Conservation (phyloP, 2,797 vertebrate genomes). For the Zenarchopterus dispar region DNA sequence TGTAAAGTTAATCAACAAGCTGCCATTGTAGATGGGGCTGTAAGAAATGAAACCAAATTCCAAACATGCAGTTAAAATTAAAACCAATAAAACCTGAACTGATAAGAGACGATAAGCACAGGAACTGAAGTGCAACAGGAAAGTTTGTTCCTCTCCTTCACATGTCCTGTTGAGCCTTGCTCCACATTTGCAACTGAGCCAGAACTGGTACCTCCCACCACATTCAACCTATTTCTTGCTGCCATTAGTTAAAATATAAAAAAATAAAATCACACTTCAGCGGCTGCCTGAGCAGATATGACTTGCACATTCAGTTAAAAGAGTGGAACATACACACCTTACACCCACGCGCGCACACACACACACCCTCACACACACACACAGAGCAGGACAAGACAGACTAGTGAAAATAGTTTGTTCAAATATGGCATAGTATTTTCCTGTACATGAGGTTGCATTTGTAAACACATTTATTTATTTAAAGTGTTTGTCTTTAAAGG, state of each 20-base stretch:
- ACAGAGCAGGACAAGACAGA: constrained; percentile 48
- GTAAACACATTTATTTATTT: constrained; percentile 69
- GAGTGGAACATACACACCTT: neutral
- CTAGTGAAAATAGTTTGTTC: constrained; percentile 70
- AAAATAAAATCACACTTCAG: constrained; percentile 2
- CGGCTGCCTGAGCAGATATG: constrained; percentile 19
- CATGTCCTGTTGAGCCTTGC: constrained; percentile 6
- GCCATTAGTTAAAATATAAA: constrained; percentile 7
- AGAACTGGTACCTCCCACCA: constrained; percentile 3
- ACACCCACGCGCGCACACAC: neutral
- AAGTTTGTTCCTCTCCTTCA: neutral
- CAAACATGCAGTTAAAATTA: constrained; percentile 10
- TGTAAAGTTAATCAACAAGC: constrained; percentile 31
- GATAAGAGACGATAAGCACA: constrained; percentile 16
- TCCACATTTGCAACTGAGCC: constrained; percentile 23
- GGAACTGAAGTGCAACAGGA: constrained; percentile 15
- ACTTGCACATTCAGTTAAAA: constrained; percentile 47
- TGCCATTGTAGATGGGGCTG: constrained; percentile 34
- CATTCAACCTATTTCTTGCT: constrained; percentile 5
- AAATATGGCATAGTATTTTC: constrained; percentile 78
- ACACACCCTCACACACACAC: constrained; percentile 12
- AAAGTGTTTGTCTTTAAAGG: constrained; percentile 74
- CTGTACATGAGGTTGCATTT: constrained; percentile 84
- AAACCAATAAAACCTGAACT: constrained; percentile 26
- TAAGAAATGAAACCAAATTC: constrained; percentile 31